phyloP scores from a whole-genome alignment of 2,888 invertebrate genomes.

The Stenoptilia bipunctidactyla region DNA sequence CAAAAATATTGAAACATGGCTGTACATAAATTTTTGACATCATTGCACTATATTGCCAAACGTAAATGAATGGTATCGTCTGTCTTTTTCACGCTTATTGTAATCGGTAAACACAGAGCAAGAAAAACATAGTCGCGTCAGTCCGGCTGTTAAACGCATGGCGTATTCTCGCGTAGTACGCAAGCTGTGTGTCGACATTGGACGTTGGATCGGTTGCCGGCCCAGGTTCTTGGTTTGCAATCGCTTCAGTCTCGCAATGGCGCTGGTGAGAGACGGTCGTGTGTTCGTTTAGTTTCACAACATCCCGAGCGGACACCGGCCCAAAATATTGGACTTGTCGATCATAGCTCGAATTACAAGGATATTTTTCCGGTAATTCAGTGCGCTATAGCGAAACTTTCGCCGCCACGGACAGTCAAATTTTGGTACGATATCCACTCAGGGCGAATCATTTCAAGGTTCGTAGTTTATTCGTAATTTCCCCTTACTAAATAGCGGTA shows the following conservation, averaged over 20 bases:
- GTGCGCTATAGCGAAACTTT: constrained; percentile 40
- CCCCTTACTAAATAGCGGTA: constrained; percentile 55
- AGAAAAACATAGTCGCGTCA: constrained; percentile 26
- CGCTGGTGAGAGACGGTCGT: constrained; percentile 57
- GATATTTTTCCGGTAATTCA: constrained; percentile 57
- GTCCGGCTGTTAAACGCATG: constrained; percentile 38
- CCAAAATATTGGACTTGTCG: constrained; percentile 72
- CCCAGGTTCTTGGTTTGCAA: constrained; percentile 51
- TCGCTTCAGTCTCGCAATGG: constrained; percentile 66
- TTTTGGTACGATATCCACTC: constrained; percentile 73
- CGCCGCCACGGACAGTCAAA: constrained; percentile 65
- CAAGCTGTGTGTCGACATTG: constrained; percentile 71
- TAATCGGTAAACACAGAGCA: constrained; percentile 27
- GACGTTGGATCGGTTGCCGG: constrained; percentile 65
- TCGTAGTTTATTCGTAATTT: constrained; percentile 66
- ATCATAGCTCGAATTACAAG: constrained; percentile 61
- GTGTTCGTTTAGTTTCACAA: constrained; percentile 60
- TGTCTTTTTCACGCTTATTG: not conserved
- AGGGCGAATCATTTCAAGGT: constrained; percentile 69
- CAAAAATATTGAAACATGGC: constrained; percentile 44
- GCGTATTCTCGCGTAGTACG: constrained; percentile 64
- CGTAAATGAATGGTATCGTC: constrained; percentile 57
- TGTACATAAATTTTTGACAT: constrained; percentile 24
- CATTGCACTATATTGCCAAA: constrained; percentile 52
- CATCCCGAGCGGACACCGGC: constrained; percentile 72